A percentile compares a stretch with the other conserved stretches of the same genome.
phyloP scores from a whole-genome alignment of 2,888 invertebrate species.

The Mesoligia furuncula region DNA sequence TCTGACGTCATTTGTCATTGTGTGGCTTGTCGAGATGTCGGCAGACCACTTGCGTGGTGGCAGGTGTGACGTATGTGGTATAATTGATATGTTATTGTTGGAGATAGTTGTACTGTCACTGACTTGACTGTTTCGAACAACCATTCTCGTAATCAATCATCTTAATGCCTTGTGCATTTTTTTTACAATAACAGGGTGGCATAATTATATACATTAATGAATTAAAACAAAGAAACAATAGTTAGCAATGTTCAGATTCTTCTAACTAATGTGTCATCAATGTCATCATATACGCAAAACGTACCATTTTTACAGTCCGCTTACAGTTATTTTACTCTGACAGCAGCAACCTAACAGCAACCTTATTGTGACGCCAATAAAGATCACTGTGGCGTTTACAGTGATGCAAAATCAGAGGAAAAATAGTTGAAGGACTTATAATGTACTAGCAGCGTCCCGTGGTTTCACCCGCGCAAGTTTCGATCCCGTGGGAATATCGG shows the following conservation, averaged over 20 bases:
- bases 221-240: not conserved
- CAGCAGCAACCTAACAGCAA: not conserved
- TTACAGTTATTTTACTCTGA: not conserved
- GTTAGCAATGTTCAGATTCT: not conserved
- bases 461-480: too few species aligned
- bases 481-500: too few species aligned
- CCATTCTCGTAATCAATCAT: constrained; percentile 2
- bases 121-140: not conserved
- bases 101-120: constrained; percentile 9
- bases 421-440: not conserved
- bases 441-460: too few species aligned
- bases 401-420: not conserved
- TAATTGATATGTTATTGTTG: constrained; percentile 36
- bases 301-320: not conserved
- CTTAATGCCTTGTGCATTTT: not conserved
- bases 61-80: constrained; percentile 43
- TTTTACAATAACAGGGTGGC: not conserved
- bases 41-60: constrained; percentile 34
- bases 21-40: constrained; percentile 48
- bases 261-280: not conserved
- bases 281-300: not conserved
- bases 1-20: constrained; percentile 71
- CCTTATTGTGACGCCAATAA: not conserved
- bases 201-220: not conserved
- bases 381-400: not conserved